phyloP scores from a whole-genome alignment of 2,113 vertebrate species.

The Acrocephalus arundinaceus region DNA sequence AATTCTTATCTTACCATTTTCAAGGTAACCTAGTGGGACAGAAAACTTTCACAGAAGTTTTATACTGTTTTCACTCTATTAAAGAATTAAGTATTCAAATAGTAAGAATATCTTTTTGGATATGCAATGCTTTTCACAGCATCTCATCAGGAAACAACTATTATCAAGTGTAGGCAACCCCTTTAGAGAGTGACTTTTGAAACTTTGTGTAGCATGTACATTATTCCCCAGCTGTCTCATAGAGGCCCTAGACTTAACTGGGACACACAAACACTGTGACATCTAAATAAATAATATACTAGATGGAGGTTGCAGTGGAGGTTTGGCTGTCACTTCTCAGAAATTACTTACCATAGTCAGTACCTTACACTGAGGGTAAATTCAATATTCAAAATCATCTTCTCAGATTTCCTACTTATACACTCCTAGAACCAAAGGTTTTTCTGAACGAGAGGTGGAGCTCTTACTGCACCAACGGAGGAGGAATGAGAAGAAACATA shows the following conservation, averaged over 20 bases:
- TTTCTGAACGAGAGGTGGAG: slow-evolving; percentile 26
- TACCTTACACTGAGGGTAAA: not conserved
- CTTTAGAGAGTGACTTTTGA: not conserved
- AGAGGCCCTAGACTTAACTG: not conserved
- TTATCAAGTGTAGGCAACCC: not conserved
- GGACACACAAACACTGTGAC: not conserved
- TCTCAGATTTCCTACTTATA: not conserved
- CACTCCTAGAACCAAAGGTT: rapidly evolving
- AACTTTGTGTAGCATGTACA: not conserved
- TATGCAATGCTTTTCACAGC: not conserved
- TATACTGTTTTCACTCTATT: not conserved
- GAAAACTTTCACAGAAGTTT: not conserved
- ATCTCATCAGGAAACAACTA: not conserved
- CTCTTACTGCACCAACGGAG: slow-evolving; percentile 5
- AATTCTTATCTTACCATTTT: not conserved
- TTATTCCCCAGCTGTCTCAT: not conserved
- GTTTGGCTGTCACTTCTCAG: not conserved
- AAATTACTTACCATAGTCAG: not conserved
- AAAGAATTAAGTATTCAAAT: not conserved
- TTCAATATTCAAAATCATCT: not conserved
- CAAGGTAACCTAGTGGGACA: not conserved
- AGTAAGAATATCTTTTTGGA: not conserved
- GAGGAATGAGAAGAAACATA: not conserved
- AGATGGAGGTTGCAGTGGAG: not conserved
- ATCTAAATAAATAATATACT: not conserved